phyloP scores from a whole-genome alignment of 2,888 invertebrate species.

The Eupsilia transversa region DNA sequence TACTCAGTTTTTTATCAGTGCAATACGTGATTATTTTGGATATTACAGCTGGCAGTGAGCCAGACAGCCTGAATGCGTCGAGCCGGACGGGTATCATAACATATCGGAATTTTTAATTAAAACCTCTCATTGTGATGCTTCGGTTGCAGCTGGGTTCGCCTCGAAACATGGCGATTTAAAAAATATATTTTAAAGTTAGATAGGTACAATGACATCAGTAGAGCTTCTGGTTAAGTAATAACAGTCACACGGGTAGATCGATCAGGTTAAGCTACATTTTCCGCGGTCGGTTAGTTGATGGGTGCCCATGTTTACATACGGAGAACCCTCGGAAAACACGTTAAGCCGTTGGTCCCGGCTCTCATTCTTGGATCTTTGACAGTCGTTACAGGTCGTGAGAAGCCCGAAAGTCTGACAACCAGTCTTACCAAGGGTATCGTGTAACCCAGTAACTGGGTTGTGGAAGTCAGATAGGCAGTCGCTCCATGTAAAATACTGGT shows the following conservation, averaged over 20 bases:
- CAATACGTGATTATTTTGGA: slow-evolving; percentile 41
- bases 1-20: slow-evolving; percentile 11
- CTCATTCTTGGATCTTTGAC: neutral
- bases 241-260: neutral
- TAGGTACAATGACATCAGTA: neutral
- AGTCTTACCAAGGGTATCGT: neutral
- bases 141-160: neutral
- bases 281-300: neutral
- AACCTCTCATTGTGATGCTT: slow-evolving; percentile 10
- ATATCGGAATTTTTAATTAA: slow-evolving; percentile 55
- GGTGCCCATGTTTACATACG: neutral
- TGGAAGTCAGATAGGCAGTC: neutral
- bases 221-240: neutral
- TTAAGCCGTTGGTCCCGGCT: too few species aligned
- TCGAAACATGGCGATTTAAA: neutral
- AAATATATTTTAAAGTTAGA: neutral
- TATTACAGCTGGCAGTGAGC: slow-evolving; percentile 27
- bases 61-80: slow-evolving; percentile 17
- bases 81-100: slow-evolving; percentile 18
- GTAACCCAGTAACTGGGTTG: neutral
- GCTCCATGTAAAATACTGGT: neutral
- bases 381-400: neutral
- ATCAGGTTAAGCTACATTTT: neutral
- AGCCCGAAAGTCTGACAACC: neutral
- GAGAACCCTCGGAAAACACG: too few species aligned